Base-by-base conservation (phyloP, 2,797 vertebrate genomes). In the Melanotaenia boesemani region DNA sequence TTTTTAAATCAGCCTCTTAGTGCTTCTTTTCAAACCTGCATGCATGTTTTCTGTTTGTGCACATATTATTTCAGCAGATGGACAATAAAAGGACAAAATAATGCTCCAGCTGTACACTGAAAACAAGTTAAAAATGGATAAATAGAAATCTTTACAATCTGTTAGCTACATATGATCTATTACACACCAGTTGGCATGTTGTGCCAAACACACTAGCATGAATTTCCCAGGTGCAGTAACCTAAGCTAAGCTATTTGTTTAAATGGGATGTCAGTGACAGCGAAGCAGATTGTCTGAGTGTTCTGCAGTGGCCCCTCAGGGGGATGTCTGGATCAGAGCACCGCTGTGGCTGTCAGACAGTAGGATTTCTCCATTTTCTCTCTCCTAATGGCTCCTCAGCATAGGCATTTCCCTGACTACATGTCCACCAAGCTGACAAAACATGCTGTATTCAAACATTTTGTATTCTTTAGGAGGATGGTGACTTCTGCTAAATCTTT, bases 221-320 rank as follows among this genome's bases (percentile, higher is more conserved):
- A 68, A 87, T 89, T 88, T 90, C 83, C 84, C 74, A 77, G 83
- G 83, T 85, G 87, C 56, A 26, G 76, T 77, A 86, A 88, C 87
- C 79, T 79, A 86, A 89, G 87, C 79, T 89, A 72, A 87, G 86
- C 92, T 86, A 86, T 94, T 92, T 92, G 87, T 91, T 92, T 91
- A 89, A 92, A 93, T 88, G 85, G 89, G 86, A 88, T 89, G 90
- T 86, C 89, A 89, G 80, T 91, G 89, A 92, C 86, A 86, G 87
- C 72, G 46, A 84, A 85, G 91, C 87, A 90, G 87, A 91, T 92
- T 91, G 90, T 91, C 85, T 83, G 87, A 85, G 81, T 91, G 86
- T 88, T 92, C 66, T 80, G 67, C 79, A 56, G 37, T 62, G 70
- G 87, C 77, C 86, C 88, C 86, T 88, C 60, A 8, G 86, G 82